Evolutionary conservation across 53 echinoderm and acorn worm species (phyloP), one percentile per base, ranked within the genome.

Genomic region (Echinometra lucunter): DNA sequence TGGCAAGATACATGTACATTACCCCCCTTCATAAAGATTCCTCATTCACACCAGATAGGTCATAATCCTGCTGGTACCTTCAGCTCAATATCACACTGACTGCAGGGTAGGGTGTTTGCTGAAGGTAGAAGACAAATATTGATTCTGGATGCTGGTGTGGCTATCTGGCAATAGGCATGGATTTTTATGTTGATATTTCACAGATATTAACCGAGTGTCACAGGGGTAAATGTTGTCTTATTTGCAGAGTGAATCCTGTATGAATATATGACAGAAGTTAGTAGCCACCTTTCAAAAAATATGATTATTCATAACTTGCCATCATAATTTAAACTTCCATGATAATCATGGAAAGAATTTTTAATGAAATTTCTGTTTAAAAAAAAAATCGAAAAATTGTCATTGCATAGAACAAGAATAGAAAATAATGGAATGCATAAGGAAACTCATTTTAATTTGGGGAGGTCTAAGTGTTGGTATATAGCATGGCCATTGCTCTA

Each of bases 51-150:
- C 78, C 42, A 3, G 4, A 42, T 19, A 18, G 32, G 38, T 78
- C 78, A 78, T 42, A 78, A 78, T 78, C 78, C 42, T 40, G 42
- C 38, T 42, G 38, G 4, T 3, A 40, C 78, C 42, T 78, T 78
- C 78, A 78, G 42, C 38, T 78, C 78, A 78, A 78, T 42, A 78
- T 40, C 35, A 38, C 78, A 78, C 42, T 78, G 78, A 78, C 78
- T 78, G 38, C 23, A 42, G 78, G 78, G 78, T 78, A 42, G 37
- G 5, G 35, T 78, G 78, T 78, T 78, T 78, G 78, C 38, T 78
- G 42, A 78, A 78, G 78, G 78, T 78, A 78, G 78, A 78, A 78
- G 78, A 78, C 78, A 78, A 78, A 78, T 78, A 78, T 78, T 78
- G 35, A 35, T 4, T 3, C 78, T 38, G 42, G 42, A 78, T 78